Base-by-base conservation (phyloP, 2,797 vertebrate species). In the Melanotaenia pygmaea region DNA sequence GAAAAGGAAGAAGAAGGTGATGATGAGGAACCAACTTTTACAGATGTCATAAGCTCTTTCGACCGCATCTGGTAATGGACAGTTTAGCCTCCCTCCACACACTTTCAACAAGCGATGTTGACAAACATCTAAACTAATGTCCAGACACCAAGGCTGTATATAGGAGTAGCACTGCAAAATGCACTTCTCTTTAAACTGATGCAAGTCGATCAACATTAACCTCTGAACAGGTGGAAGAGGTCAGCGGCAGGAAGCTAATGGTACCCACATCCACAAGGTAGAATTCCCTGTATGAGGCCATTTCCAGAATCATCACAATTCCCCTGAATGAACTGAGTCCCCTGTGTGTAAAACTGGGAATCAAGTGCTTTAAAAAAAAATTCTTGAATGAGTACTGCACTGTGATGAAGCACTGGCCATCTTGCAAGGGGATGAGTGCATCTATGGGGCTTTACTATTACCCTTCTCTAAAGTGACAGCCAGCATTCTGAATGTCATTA, bases 71-170 rank as follows among this genome's bases (percentile, higher is more conserved):
- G 26, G 26, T 28, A 28, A 28, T 2, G 26, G 26, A 28, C 26
- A 28, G 26, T 38, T 64, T 28, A 22, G 5, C 16, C 67, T 54
- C 13, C 58, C 54, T 8, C 71, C 64, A 24, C 60, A 72, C 11
- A 26, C 68, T 67, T 24, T 72, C 59, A 4, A 59, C 38, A 13
- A 3, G 20, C 14, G 24, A 43, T 57, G 32, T 24, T 10, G 57
- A 71, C 4, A 63, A 72, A 72, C 28, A 58, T 22, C 11, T 67
- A 30, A 47, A 20, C n/a, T 54, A 37, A 12, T 5, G 18, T 61
- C 20, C 68, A 60, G 30, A 56, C 11, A 47, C 14, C 34, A 74
- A 32, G 26, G 54, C 20, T 73, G 34, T 30, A 30, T 30, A 30
- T 51, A 5, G 65, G 43, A 59, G 6, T 12, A n/a, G 16, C n/a